These are phyloP conservation scores for Rhynchonema sp. DNA, from an alignment of 2,888 invertebrate species.

Conservation along the genomic window DNA sequence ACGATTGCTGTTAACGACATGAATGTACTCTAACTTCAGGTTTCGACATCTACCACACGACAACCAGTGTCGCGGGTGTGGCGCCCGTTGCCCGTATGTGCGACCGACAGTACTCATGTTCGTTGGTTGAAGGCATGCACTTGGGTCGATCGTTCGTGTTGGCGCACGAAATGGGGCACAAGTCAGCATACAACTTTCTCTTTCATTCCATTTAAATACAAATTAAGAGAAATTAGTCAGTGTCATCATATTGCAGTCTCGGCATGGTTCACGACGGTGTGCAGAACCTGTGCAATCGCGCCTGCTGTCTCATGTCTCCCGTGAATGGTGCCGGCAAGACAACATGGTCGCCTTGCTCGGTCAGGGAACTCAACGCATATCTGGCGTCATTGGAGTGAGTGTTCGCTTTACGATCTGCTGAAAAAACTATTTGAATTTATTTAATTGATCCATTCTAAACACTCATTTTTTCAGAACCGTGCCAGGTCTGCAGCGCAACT, in stretches of 20 bases:
- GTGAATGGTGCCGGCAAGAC: constrained; percentile 28
- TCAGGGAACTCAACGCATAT: constrained; percentile 25
- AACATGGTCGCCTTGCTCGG: constrained; percentile 24
- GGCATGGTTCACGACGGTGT: constrained; percentile 29
- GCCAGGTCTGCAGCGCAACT: neutral
- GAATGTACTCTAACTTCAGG: constrained; percentile 7
- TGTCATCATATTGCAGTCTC: constrained; percentile 14
- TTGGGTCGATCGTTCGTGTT: constrained; percentile 25
- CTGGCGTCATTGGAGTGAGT: constrained; percentile 22
- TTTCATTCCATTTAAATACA: too few relatives aligned
- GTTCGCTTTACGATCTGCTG: neutral
- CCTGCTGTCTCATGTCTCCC: constrained; percentile 26
- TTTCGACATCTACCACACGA: constrained; percentile 27
- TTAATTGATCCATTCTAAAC: too few relatives aligned
- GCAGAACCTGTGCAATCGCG: constrained; percentile 22
- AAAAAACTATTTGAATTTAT: too few relatives aligned
- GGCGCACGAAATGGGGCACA: constrained; percentile 29
- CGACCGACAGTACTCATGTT: constrained; percentile 24
- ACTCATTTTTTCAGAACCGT: too few relatives aligned
- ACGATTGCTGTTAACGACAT: neutral
- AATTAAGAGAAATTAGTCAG: neutral
- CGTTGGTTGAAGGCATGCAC: constrained; percentile 25
- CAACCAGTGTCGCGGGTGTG: constrained; percentile 26
- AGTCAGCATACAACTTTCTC: constrained; percentile 14
- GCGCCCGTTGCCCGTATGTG: constrained; percentile 28